Base-by-base conservation (phyloP, 2,797 vertebrate species). In the Sylvilagus floridanus region DNA sequence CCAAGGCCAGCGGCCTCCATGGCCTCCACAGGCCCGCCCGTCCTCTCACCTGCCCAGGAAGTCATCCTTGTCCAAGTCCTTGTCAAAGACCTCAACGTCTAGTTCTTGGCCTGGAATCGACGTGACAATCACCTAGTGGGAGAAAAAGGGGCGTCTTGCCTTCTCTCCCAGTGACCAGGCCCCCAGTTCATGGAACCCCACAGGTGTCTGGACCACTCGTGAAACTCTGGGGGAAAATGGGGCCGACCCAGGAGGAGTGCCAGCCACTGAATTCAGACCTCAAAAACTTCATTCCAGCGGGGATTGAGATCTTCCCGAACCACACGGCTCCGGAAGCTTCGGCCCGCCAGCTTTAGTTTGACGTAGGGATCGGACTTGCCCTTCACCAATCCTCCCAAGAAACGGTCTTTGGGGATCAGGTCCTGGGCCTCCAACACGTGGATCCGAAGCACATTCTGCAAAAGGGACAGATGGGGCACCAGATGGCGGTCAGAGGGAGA, bases 281-380 rank as follows among this genome's bases (percentile, higher is more conserved):
- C 99, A 12, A 99, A 99, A 95, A 99, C 98, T 94, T 99, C 99
- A 28, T 99, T 99, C 99, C 99, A 99, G 88, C 97, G 97, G 11
- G 99, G 99, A 96, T 99, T 99, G 84, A 99, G 99, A 95, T 99
- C 99, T 96, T 99, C 99, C 83, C 99, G 99, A 96, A 99, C 98
- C 66, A 99, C 99, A 76, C 97, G 98, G 97, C 99, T 99, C 87
- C 99, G 99, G 96, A 99, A 99, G 68, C 98, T 98, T 95, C 98
- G 96, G 7, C 99, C 99, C 42, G 98, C 99, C n/a, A 99, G 98
- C 10, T 98, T 98, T 62, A 99, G 98, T 97, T 99, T 99, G 32
- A 99, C 99, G 0, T 99, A 99, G 11, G 99, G 99, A 96, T 99
- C 99, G 5, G 99, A 99, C 96, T 99, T 99, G 66, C 99, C 99